These are phyloP conservation scores for Nanger granti DNA, from an alignment of 2,113 vertebrate genomes.

Conservation along the genomic window DNA sequence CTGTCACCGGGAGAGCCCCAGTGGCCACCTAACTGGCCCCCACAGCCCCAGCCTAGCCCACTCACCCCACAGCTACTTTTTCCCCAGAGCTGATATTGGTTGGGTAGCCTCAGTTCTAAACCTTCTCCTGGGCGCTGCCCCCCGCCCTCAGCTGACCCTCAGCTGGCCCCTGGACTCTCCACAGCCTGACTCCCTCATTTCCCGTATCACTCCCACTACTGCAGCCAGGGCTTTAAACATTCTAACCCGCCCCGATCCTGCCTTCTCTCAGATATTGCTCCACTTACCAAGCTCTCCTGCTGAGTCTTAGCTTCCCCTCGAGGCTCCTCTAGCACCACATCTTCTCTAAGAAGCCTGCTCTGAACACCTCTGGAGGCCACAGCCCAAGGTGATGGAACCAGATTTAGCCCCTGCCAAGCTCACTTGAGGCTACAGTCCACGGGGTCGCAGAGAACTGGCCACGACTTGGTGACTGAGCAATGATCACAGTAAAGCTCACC, in stretches of 20 bases:
- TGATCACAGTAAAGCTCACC: not conserved
- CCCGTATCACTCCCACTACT: accelerated
- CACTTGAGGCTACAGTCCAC: not conserved
- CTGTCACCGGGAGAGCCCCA: not conserved
- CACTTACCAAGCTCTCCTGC: not conserved
- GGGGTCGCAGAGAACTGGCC: not conserved
- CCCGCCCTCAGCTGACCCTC: accelerated
- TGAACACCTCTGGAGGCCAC: not conserved
- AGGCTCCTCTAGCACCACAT: not conserved
- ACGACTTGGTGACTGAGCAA: not conserved
- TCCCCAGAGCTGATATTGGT: not conserved
- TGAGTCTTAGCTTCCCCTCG: not conserved
- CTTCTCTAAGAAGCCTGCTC: not conserved
- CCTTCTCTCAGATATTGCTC: not conserved
- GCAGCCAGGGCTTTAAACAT: not conserved
- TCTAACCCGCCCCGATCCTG: no score
- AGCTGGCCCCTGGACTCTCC: not conserved
- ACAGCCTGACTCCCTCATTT: not conserved
- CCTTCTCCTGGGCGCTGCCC: not conserved
- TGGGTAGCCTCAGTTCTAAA: not conserved
- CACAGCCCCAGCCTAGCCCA: not conserved
- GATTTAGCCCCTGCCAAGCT: not conserved
- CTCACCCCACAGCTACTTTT: not conserved
- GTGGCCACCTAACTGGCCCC: no score
- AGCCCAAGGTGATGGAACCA: not conserved